Percentiles rank a stretch among this genome's conserved stretches.
Conservation (phyloP, 2,797 vertebrate genomes). For the Jordanella pulchra region DNA sequence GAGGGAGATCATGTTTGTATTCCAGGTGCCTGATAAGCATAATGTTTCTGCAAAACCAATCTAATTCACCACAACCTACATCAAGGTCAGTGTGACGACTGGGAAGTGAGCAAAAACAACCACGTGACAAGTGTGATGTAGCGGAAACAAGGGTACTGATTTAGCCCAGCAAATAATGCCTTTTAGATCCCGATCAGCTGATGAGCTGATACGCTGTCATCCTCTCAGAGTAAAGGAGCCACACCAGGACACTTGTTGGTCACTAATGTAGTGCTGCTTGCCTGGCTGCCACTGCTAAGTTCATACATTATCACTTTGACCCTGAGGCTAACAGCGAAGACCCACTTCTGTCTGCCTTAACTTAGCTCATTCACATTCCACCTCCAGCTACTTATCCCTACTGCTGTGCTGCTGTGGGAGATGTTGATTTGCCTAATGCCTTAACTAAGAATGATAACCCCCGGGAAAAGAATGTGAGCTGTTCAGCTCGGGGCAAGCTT, state of each 20-base stretch:
- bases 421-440: slow-evolving; percentile 72
- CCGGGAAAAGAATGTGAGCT: slow-evolving; percentile 44
- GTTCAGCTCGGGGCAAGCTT: slow-evolving; percentile 37
- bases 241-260: slow-evolving; percentile 45
- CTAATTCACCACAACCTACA: slow-evolving; percentile 33
- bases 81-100: slow-evolving; percentile 49
- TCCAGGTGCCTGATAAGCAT: slow-evolving; percentile 35
- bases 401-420: slow-evolving; percentile 51
- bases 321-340: slow-evolving; percentile 70
- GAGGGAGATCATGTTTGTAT: slow-evolving; percentile 27
- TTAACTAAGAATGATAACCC: slow-evolving; percentile 68
- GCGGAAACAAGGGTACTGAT: slow-evolving; percentile 12
- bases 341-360: slow-evolving; percentile 76
- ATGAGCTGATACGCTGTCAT: slow-evolving; percentile 30
- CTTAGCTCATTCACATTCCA: slow-evolving; percentile 70
- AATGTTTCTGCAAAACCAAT: slow-evolving; percentile 35
- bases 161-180: slow-evolving; percentile 20
- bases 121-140: slow-evolving; percentile 34
- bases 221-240: slow-evolving; percentile 29
- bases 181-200: slow-evolving; percentile 42
- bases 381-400: slow-evolving; percentile 53
- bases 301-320: slow-evolving; percentile 76
- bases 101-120: slow-evolving; percentile 4
- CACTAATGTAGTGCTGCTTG: slow-evolving; percentile 65
- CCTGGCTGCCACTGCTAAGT: slow-evolving; percentile 63